Percentiles rank a stretch among this genome's conserved stretches.
Conservation (phyloP, 2,888 invertebrate species). For the Anagyrus pseudococci region DNA sequence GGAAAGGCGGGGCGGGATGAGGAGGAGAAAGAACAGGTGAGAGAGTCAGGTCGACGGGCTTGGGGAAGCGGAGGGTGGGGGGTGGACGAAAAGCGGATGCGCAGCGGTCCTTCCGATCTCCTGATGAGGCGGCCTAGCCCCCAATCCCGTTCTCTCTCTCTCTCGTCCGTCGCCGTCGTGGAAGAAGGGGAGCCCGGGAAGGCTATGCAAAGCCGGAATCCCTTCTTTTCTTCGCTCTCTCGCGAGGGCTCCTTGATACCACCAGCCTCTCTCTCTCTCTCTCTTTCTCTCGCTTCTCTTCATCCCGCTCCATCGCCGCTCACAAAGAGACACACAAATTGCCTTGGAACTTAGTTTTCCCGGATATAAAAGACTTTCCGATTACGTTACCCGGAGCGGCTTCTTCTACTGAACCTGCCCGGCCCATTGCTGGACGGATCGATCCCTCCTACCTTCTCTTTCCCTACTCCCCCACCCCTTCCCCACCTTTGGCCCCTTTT, state of each 20-base stretch:
- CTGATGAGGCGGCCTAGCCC: constrained; percentile 31
- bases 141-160: constrained; percentile 1
- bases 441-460: no score
- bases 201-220: constrained; percentile 54
- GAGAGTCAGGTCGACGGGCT: no score
- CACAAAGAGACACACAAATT: constrained; percentile 61
- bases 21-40: no score
- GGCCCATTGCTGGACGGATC: no score
- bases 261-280: background rate
- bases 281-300: no score
- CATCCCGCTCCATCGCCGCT: no score
- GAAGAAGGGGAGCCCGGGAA: constrained; percentile 38
- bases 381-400: constrained; percentile 53
- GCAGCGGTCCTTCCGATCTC: constrained; percentile 26
- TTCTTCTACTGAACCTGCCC: constrained; percentile 24
- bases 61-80: no score
- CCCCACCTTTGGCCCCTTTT: constrained; percentile 1
- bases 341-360: constrained; percentile 60
- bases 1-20: no score
- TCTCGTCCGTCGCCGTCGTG: constrained; percentile 25
- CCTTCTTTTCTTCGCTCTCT: background rate
- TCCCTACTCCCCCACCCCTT: constrained; percentile 1
- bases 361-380: constrained; percentile 59
- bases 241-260: constrained; percentile 1
- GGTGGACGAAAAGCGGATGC: constrained; percentile 21